phyloP scores from a whole-genome alignment of 2,797 vertebrate species.

The Poeciliopsis presidionis region DNA sequence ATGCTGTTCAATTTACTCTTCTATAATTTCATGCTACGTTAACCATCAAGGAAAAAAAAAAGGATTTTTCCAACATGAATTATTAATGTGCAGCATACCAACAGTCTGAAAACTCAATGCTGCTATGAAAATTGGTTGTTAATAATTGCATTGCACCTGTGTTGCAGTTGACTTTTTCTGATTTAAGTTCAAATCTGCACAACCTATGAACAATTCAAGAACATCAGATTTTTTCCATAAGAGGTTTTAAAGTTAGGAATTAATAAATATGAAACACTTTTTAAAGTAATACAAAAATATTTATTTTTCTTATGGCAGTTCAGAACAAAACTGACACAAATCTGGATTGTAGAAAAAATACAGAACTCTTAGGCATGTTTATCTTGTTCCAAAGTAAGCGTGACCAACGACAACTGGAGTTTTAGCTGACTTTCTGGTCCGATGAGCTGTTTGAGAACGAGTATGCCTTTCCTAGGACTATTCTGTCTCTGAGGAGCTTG shows the following conservation, averaged over 20 bases:
- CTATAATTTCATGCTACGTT: background rate
- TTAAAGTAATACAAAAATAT: conserved; percentile 96
- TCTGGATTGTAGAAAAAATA: conserved; percentile 95
- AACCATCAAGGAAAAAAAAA: background rate
- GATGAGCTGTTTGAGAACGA: conserved; percentile 88
- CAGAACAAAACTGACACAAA: conserved; percentile 88
- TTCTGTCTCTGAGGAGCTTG: conserved; percentile 96
- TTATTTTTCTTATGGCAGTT: conserved; percentile 89
- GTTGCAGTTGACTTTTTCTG: background rate
- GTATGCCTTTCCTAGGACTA: conserved; percentile 97
- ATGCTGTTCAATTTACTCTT: background rate
- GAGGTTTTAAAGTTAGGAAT: background rate
- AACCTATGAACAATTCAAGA: background rate
- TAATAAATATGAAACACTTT: conserved; percentile 34
- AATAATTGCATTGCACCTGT: background rate
- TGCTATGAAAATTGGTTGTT: background rate
- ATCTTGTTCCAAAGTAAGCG: conserved; percentile 61
- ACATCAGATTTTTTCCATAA: background rate
- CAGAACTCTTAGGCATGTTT: conserved; percentile 85
- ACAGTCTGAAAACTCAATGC: background rate
- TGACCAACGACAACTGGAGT: conserved; percentile 39
- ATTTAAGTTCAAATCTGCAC: background rate
- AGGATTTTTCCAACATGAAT: background rate
- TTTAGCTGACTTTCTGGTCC: conserved; percentile 89
- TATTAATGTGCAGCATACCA: background rate